Evolutionary conservation across 2,797 vertebrate species (phyloP).

Genomic region (Sparidentex hasta): DNA sequence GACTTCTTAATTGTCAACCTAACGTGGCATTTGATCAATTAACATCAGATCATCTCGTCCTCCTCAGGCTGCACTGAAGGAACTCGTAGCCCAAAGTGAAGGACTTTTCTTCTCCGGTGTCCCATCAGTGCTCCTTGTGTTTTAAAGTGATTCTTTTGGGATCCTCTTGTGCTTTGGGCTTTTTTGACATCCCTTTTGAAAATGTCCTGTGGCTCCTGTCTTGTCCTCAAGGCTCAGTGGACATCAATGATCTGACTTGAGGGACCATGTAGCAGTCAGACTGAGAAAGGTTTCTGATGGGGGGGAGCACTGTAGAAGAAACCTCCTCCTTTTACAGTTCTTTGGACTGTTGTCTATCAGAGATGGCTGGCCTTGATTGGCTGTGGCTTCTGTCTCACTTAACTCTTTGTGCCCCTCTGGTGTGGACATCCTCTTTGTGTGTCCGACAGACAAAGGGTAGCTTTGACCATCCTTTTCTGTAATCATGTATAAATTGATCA

Average conservation of each 20-base stretch:
- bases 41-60: constrained; percentile 44
- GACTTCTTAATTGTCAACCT: constrained; percentile 12
- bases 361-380: constrained; percentile 60
- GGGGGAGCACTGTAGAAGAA: constrained; percentile 25
- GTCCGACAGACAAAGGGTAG: not conserved
- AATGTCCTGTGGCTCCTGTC: not conserved
- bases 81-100: constrained; percentile 33
- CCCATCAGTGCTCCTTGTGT: constrained; percentile 44
- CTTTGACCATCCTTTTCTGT: not conserved
- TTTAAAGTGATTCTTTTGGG: not conserved
- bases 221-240: constrained; percentile 26
- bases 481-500: not conserved
- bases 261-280: constrained; percentile 12
- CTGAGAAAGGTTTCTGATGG: constrained; percentile 27
- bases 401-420: constrained; percentile 65
- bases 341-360: constrained; percentile 46
- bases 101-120: constrained; percentile 26
- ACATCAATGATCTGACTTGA: constrained; percentile 40
- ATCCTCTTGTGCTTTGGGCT: constrained; percentile 4
- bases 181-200: constrained; percentile 16
- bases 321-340: constrained; percentile 59
- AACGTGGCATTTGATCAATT: constrained; percentile 12
- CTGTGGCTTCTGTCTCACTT: constrained; percentile 53
- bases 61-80: constrained; percentile 37
- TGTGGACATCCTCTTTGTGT: not conserved